Base-by-base conservation (phyloP, 2,113 vertebrate species). In the Micronycteris hirsuta region DNA sequence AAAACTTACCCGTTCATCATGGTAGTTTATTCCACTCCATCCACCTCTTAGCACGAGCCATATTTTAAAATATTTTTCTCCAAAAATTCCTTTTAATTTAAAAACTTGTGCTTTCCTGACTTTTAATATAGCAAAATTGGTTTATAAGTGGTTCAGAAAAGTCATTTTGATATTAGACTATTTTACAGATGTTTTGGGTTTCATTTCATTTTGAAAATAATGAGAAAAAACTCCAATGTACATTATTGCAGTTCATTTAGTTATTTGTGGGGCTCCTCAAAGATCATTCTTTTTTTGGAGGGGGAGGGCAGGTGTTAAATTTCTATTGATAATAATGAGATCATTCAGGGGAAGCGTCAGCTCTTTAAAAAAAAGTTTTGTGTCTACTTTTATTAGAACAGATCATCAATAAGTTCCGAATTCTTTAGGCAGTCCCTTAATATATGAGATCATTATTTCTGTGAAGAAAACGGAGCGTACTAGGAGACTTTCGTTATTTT, bases 51-150 rank as follows among this genome's bases (percentile, higher is more conserved):
- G 5, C 45, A 45, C 36, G 10, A 71, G n/a, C 28, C 22, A 2
- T 15, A 7, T 54, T 28, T 61, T 63, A 11, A 54, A 8, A 19
- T 3, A 26, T 41, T 43, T 70, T 41, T n/a, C 49, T 15, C 73
- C 56, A 3, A 3, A 74, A 61, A 36, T n/a, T 38, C 33, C 67
- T 36, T 87, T 36, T 87, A 22, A 41, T 22, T 54, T 73, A 5
- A 81, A 76, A 54, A 68, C 47, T 19, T 38, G 4, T 49, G 56
- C 68, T 61, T 58, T 36, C 33, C 90, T 89, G 38, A 33, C 76
- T 96, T 84, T 90, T 71, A 67, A 43, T 68, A 10, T 22, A n/a
- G 49, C 31, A 65, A 76, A 45, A 36, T 24, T 77, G 88, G 43
- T 68, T 89, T 17, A 26, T 63, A 26, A 80, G 43, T 80, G 26